Evolutionary conservation across 2,113 vertebrate genomes (phyloP), one percentile per base, ranked within the genome.

Genomic region (Malurus melanocephalus): DNA sequence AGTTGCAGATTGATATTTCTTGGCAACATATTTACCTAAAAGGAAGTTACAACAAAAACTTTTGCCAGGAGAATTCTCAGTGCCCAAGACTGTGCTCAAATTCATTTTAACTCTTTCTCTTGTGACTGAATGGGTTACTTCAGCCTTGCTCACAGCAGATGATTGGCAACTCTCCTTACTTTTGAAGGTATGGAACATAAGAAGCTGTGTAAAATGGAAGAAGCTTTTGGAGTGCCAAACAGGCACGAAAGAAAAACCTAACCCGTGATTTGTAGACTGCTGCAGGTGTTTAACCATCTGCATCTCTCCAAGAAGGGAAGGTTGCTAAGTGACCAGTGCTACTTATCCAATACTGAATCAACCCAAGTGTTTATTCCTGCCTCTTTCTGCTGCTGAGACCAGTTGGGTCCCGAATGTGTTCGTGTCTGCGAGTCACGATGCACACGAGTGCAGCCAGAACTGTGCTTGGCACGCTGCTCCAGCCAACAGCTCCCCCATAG

Each of bases 311-410:
- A 87, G 75, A 87, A 84, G 10, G 16, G 67, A 82, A 89, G 81
- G 91, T 90, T 95, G 85, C 87, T 91, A 95, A 85, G 87, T 94
- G 91, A 91, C 87, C 43, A 3, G 55, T 43, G 33, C 27, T 62
- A 24, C 21, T 85, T 66, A 16, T 43, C 62, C 48, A 35, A 30
- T 53, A 30, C 20, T 35, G 55, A 87, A 86, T 86, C 88, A 71
- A 28, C 32, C 16, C 32, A 61, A 53, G 40, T 40, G n/a, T 57
- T 87, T 43, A 24, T 88, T 79, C 17, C 81, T 85, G 32, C 59
- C 52, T 84, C 48, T 87, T 66, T 66, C n/a, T 73, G 46, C 66
- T 93, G 52, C 84, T 89, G 59, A 55, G 57, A 80, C 11, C 77
- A 68, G 53, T 38, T 80, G 77, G 57, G 43, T 92, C 38, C 55